These are phyloP conservation scores for Pristionchus mayeri DNA, from an alignment of 2,888 invertebrate genomes.

Conservation along the genomic window DNA sequence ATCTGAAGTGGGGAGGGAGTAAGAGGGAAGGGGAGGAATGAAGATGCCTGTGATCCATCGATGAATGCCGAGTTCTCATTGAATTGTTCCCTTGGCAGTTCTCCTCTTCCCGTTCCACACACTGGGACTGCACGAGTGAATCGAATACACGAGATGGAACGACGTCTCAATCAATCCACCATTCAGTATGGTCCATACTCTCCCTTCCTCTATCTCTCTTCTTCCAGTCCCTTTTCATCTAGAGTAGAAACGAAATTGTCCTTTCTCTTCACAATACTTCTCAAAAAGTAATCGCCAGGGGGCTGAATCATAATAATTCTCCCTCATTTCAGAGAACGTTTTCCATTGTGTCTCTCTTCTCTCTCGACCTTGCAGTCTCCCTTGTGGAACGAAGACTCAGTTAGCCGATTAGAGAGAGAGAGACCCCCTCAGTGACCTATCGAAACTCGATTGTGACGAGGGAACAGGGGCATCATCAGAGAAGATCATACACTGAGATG, in stretches of 20 bases:
- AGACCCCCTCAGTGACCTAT: not conserved
- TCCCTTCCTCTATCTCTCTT: not conserved
- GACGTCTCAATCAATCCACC: slow-evolving; percentile 47
- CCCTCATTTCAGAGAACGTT: not conserved
- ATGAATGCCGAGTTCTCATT: slow-evolving; percentile 87
- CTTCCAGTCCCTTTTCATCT: not conserved
- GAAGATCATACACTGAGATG: not conserved
- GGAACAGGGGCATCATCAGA: not conserved
- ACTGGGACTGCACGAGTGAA: slow-evolving; percentile 88
- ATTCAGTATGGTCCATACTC: not conserved
- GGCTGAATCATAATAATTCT: not conserved
- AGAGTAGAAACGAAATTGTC: slow-evolving; percentile 3
- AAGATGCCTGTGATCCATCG: slow-evolving; percentile 81
- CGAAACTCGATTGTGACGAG: slow-evolving; percentile 16
- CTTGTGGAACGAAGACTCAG: not conserved
- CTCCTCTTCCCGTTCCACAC: slow-evolving; percentile 94
- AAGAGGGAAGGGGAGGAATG: not conserved
- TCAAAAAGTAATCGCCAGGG: not conserved
- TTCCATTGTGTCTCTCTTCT: not conserved
- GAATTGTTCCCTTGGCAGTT: slow-evolving; percentile 88
- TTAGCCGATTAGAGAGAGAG: slow-evolving; percentile 14
- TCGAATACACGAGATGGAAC: slow-evolving; percentile 62
- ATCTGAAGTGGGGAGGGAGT: slow-evolving; percentile 57
- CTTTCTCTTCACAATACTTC: not conserved
- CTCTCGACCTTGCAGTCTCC: slow-evolving; percentile 6